A percentile compares a stretch with the other conserved stretches of the same genome.
Evolutionary conservation across 2,888 invertebrate species (phyloP).

Genomic region (Sussaba pulchella): DNA sequence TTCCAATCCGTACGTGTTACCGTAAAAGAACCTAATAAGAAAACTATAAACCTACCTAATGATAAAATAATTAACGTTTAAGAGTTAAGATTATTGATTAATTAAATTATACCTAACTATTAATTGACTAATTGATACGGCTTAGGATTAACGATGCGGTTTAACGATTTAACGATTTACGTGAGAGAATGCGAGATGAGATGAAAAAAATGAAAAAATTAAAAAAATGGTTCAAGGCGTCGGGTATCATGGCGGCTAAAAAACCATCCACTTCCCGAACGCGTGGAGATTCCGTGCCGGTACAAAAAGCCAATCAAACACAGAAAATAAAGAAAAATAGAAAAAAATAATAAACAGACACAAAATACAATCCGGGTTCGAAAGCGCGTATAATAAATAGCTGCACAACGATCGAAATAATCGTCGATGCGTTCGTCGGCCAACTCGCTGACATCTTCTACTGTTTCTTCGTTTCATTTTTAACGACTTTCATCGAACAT

Average conservation of each 20-base stretch:
- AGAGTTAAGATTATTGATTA: constrained; percentile 82
- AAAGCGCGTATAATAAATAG: constrained; percentile 47
- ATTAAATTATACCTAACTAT: constrained; percentile 80
- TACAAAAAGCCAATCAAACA: constrained; percentile 61
- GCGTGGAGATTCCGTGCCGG: constrained; percentile 76
- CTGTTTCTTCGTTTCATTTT: constrained; percentile 61
- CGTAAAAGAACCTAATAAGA: constrained; percentile 76
- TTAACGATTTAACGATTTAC: constrained; percentile 73
- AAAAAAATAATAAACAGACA: constrained; percentile 36
- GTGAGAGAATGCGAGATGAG: constrained; percentile 65
- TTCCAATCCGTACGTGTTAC: constrained; percentile 83
- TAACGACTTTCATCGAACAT: constrained; percentile 62
- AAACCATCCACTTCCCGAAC: constrained; percentile 82
- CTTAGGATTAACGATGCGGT: constrained; percentile 74
- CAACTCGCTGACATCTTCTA: constrained; percentile 57
- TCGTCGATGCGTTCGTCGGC: constrained; percentile 54
- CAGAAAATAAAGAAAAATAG: constrained; percentile 29
- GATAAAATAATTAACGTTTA: constrained; percentile 80
- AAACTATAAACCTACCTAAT: constrained; percentile 83
- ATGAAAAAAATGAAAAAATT: constrained; percentile 51
- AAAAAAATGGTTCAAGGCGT: constrained; percentile 72
- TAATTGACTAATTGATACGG: constrained; percentile 78
- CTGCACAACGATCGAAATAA: constrained; percentile 53
- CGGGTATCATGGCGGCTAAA: constrained; percentile 81
- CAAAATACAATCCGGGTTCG: constrained; percentile 56